Conservation (phyloP, 2,113 vertebrate genomes). For the Siphamia tubifer region DNA sequence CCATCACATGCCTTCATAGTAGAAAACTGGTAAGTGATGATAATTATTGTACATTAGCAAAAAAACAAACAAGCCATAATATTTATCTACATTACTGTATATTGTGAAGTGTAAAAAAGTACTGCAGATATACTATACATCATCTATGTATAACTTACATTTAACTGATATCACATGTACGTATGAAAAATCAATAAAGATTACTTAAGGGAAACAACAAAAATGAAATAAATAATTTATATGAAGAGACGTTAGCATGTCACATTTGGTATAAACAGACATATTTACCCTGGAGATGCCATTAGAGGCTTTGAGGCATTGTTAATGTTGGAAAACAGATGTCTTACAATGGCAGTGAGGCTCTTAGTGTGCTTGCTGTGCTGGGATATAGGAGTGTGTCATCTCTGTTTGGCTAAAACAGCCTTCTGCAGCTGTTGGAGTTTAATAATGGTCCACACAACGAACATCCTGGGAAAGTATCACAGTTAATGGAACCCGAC, state of each 20-base stretch:
- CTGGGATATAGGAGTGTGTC: constrained; percentile 46
- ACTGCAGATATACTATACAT: no score
- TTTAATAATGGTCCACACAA: constrained; percentile 69
- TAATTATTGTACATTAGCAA: no score
- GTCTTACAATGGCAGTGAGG: constrained; percentile 50
- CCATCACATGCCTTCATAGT: no score
- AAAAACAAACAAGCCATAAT: no score
- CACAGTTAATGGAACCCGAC: constrained; percentile 64
- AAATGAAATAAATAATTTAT: background rate
- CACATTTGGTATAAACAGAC: constrained; percentile 17
- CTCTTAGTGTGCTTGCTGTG: constrained; percentile 49
- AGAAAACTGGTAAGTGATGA: no score
- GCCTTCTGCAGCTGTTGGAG: constrained; percentile 62
- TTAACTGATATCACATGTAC: no score
- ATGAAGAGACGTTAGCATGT: constrained; percentile 10
- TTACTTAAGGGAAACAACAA: background rate
- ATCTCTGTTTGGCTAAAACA: constrained; percentile 52
- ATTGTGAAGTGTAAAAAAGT: no score
- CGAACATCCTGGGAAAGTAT: constrained; percentile 51
- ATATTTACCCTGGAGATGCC: constrained; percentile 48
- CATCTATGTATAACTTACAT: no score
- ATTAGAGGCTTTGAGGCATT: constrained; percentile 54
- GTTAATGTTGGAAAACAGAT: constrained; percentile 66
- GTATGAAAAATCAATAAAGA: background rate
- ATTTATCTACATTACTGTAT: no score